Evolutionary conservation across 2,888 invertebrate species (phyloP), one percentile per base, ranked within the genome.

Genomic region (Cheilosia pagana): DNA sequence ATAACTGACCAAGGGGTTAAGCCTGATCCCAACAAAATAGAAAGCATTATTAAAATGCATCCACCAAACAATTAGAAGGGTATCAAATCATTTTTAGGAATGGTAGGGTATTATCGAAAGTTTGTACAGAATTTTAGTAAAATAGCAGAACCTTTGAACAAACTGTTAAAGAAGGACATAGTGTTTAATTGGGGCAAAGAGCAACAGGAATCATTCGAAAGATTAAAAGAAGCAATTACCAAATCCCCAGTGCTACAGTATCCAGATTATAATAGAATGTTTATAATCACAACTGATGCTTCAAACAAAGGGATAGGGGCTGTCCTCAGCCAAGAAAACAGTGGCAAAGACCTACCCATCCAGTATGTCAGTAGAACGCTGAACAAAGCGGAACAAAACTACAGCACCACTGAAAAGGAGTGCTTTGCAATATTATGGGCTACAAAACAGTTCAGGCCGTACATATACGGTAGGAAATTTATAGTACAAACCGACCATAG

Each of bases 401-500:
- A 89, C 57, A 82, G 81, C 5, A 88, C 88, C 1, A 88, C 89
- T 10, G 90, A 91, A 71, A 90, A 90, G 53, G 90, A 91, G 86
- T 63, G 90, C 1, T 53, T 90, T 48, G 88, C 87, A 0, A 88
- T 91, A 8, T 87, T 90, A 0, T 90, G 88, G 89, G 89, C 89
- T 0, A 86, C 87, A 0, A 89, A 90, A 86, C 88, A 90, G 59
- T 91, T 90, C 41, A 53, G 90, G 45, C 90, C 89, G 7, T 45
- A 45, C 45, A 45, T n/a, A 1, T 90, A 89, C 50, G 90, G 90
- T 0, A 86, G 87, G 25, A 88, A 88, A 68, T 91, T 92, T 31
- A 88, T 74, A 0, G 90, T 92, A 0, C 88, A 89, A 3, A 92
- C 91, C 0, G 92, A 92, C 62, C 91, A 1, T 71, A 0, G 92